A percentile compares a stretch with the other conserved stretches of the same genome.
phyloP scores from a whole-genome alignment of 2,888 invertebrate species.

The Melolontha melolontha region DNA sequence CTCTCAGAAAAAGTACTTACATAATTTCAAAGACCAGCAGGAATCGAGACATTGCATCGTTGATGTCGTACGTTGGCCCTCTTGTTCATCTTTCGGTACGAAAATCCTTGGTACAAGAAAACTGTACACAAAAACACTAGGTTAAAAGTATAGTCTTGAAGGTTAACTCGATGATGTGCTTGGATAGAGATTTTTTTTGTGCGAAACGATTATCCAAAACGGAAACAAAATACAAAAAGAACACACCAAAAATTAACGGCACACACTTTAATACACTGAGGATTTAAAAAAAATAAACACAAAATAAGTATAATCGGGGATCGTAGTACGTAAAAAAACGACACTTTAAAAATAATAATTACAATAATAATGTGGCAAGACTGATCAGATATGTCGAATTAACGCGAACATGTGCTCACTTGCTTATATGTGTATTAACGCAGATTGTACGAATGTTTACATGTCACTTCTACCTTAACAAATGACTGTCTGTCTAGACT shows the following conservation, averaged over 20 bases:
- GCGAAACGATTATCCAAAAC: too few relatives aligned
- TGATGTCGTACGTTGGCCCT: conserved; percentile 2
- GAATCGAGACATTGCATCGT: conserved; percentile 9
- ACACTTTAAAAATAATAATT: conserved; percentile 45
- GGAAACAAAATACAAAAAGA: conserved; percentile 19
- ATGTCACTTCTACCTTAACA: conserved; percentile 67
- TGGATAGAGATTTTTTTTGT: too few relatives aligned
- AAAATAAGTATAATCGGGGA: not conserved
- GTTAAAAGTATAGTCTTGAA: too few relatives aligned
- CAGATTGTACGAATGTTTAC: conserved; percentile 59
- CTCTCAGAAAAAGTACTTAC: conserved; percentile 31
- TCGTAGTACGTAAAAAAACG: conserved; percentile 48
- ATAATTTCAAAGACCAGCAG: conserved; percentile 36
- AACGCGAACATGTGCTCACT: conserved; percentile 58
- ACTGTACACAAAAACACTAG: too few relatives aligned
- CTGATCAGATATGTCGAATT: not conserved
- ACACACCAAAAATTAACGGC: conserved; percentile 36
- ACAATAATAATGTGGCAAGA: not conserved
- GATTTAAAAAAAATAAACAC: conserved; percentile 12
- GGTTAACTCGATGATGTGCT: too few relatives aligned
- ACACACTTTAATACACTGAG: conserved; percentile 23
- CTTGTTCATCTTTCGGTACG: conserved; percentile 11
- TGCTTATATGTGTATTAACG: conserved; percentile 46
- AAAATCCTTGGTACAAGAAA: too few relatives aligned
- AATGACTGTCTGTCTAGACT: conserved; percentile 68